Conservation (phyloP, 2,797 vertebrate species). For the Darevskia mixta region DNA sequence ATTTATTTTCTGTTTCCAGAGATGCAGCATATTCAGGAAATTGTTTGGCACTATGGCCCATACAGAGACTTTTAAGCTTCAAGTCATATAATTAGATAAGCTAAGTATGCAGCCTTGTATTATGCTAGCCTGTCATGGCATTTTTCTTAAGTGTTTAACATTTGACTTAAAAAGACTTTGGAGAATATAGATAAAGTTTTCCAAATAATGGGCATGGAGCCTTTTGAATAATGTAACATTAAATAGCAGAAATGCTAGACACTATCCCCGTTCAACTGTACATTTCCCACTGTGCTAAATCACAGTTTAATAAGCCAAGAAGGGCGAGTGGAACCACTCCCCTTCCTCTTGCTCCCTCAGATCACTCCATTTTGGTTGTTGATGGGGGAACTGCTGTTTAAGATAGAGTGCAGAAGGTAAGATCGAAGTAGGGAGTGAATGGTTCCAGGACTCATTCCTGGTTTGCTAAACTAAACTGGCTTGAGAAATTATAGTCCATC, state of each 20-base stretch:
- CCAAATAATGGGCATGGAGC: neutral
- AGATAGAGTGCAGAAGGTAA: too few species aligned
- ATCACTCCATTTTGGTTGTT: too few species aligned
- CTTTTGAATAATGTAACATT: neutral
- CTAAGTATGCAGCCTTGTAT: neutral
- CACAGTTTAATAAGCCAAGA: neutral
- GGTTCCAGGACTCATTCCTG: too few species aligned
- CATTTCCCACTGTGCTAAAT: neutral
- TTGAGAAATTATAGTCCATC: neutral
- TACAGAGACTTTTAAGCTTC: neutral
- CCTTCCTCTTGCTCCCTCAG: neutral
- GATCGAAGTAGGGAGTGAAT: too few species aligned
- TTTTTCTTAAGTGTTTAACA: neutral
- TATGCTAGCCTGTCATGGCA: neutral
- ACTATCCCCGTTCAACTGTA: neutral
- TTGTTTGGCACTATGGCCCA: neutral
- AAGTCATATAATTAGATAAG: neutral
- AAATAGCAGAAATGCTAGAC: neutral
- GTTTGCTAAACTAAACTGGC: too few species aligned
- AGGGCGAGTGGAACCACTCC: neutral
- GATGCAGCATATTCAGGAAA: neutral
- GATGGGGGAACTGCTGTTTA: too few species aligned
- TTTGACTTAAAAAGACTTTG: neutral
- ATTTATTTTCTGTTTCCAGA: conserved; percentile 23
- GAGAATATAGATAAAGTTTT: neutral